Conservation (phyloP, 2,888 invertebrate genomes). For the Athetis lepigone region DNA sequence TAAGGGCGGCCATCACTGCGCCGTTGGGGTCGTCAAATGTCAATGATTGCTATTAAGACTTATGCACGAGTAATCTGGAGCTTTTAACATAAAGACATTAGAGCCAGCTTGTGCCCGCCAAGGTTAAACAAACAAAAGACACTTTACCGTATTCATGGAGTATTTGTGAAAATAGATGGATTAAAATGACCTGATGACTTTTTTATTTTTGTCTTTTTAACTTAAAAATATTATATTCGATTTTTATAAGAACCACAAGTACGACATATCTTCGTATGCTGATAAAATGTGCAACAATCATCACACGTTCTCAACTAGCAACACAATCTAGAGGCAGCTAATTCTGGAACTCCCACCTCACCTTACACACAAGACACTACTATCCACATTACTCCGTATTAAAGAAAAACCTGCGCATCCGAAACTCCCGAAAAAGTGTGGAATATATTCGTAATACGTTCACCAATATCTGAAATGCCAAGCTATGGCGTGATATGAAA, state of each 20-base stretch:
- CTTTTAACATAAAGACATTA: background rate
- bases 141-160: background rate
- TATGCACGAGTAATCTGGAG: slow-evolving; percentile 4
- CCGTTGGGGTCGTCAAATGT: slow-evolving; percentile 34
- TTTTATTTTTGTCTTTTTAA: too few relatives aligned
- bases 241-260: background rate
- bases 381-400: slow-evolving; percentile 43
- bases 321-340: background rate
- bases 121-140: background rate
- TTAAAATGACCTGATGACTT: too few relatives aligned
- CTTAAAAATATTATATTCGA: too few relatives aligned
- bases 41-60: slow-evolving; percentile 29
- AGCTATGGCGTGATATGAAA: slow-evolving; percentile 77
- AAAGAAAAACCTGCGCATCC: slow-evolving; percentile 45
- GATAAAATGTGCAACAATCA: background rate
- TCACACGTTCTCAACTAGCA: background rate
- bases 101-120: background rate
- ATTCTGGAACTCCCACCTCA: slow-evolving; percentile 43
- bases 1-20: slow-evolving; percentile 24
- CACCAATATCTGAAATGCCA: slow-evolving; percentile 78
- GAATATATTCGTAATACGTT: slow-evolving; percentile 75
- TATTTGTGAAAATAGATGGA: background rate
- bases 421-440: slow-evolving; percentile 63
- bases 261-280: background rate
- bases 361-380: slow-evolving; percentile 19